These are phyloP conservation scores for Trichonephila clavata DNA, from an alignment of 1,140 invertebrate species.

Conservation along the genomic window DNA sequence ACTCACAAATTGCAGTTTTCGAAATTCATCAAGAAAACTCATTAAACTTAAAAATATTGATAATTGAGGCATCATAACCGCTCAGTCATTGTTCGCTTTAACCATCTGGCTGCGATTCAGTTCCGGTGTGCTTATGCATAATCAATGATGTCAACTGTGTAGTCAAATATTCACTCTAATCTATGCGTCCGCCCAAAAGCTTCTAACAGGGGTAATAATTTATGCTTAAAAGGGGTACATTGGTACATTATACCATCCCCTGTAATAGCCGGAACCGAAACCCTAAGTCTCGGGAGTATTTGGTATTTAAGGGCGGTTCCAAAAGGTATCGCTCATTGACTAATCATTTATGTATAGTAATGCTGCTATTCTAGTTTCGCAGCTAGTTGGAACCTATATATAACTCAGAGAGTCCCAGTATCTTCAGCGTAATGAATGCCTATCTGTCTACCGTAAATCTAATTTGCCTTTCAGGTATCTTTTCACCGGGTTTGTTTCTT, in stretches of 20 bases:
- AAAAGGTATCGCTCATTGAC: slow-evolving; percentile 39
- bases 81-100: not conserved
- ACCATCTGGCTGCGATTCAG: not conserved
- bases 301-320: slow-evolving; percentile 50
- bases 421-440: not conserved
- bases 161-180: slow-evolving; percentile 25
- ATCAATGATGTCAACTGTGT: slow-evolving; percentile 12
- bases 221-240: slow-evolving; percentile 26
- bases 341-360: slow-evolving; percentile 66
- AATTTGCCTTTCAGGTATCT: not conserved
- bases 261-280: not conserved
- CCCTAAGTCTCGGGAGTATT: slow-evolving; percentile 13
- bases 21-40: not conserved
- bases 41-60: not conserved
- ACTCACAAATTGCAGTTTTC: not conserved
- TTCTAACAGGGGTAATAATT: slow-evolving; percentile 32
- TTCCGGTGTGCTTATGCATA: not conserved
- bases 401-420: not conserved
- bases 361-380: not conserved
- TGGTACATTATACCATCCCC: not conserved
- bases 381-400: not conserved
- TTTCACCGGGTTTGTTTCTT: not conserved
- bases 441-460: not conserved
- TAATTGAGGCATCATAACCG: not conserved
- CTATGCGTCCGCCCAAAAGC: not conserved